Percentiles rank a stretch among this genome's conserved stretches.
These are phyloP conservation scores for Lophura nycthemera DNA, from an alignment of 2,113 vertebrate genomes.

Conservation along the genomic window DNA sequence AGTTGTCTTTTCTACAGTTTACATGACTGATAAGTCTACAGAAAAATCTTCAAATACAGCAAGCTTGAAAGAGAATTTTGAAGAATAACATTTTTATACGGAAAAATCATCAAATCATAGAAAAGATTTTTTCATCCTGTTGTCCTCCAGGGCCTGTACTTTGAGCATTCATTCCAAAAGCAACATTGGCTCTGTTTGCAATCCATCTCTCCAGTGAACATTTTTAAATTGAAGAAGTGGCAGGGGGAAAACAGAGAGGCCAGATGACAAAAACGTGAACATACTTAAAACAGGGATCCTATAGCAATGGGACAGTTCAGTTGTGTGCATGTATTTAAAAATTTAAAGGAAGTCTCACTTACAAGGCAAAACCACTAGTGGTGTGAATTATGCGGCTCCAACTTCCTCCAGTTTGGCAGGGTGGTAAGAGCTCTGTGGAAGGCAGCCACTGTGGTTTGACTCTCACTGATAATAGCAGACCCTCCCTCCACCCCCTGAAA, in stretches of 20 bases:
- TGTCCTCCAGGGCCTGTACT: slow-evolving; percentile 20
- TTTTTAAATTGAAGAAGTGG: slow-evolving; percentile 35
- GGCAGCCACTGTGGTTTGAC: slow-evolving; percentile 84
- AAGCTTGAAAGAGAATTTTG: slow-evolving; percentile 27
- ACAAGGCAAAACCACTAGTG: slow-evolving; percentile 70
- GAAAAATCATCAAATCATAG: slow-evolving; percentile 54
- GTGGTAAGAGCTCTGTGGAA: slow-evolving; percentile 60
- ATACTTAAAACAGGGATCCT: slow-evolving; percentile 1
- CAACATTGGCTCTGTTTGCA: slow-evolving; percentile 44
- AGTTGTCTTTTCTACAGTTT: neutral
- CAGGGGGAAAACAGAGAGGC: neutral
- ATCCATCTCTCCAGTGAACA: slow-evolving; percentile 12
- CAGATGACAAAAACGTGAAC: neutral
- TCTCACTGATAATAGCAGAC: slow-evolving; percentile 88
- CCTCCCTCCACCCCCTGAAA: slow-evolving; percentile 72
- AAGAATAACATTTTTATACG: slow-evolving; percentile 33
- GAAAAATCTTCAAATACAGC: neutral
- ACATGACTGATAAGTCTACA: neutral
- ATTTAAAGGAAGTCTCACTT: slow-evolving; percentile 74
- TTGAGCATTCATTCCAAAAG: slow-evolving; percentile 41
- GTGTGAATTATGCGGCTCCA: slow-evolving; percentile 69
- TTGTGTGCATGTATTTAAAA: neutral
- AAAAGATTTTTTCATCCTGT: slow-evolving; percentile 17
- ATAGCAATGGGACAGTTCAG: neutral
- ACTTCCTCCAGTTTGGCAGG: slow-evolving; percentile 72